Evolutionary conservation across 2,888 invertebrate species (phyloP).

Genomic region (Apoderus coryli): DNA sequence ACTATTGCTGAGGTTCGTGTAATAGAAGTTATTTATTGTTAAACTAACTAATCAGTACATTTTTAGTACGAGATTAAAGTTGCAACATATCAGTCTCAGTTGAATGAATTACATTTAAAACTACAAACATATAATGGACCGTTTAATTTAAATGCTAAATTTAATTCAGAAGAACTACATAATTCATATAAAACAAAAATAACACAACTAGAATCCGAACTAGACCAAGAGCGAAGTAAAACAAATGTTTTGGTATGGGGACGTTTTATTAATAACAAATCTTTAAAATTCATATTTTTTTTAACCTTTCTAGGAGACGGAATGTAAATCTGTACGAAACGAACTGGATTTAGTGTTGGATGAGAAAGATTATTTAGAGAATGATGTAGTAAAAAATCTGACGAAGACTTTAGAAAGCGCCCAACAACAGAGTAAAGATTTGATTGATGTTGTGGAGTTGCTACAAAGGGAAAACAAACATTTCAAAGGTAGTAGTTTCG

Average conservation of each 20-base stretch:
- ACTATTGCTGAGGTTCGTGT: constrained; percentile 18
- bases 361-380: constrained; percentile 17
- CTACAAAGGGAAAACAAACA: constrained; percentile 24
- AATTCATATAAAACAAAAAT: constrained; percentile 22
- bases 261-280: too few species aligned
- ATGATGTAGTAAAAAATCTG: constrained; percentile 20
- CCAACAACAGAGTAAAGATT: constrained; percentile 24
- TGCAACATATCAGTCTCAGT: too few species aligned
- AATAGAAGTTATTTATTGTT: constrained; percentile 5
- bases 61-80: constrained; percentile 20
- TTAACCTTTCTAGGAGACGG: constrained; percentile 23
- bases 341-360: constrained; percentile 20
- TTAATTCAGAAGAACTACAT: constrained; percentile 23
- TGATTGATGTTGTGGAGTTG: constrained; percentile 22
- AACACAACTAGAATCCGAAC: constrained; percentile 19
- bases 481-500: constrained; percentile 20
- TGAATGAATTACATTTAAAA: constrained; percentile 24
- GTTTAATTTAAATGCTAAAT: constrained; percentile 20
- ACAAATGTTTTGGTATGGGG: too few species aligned
- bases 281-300: constrained; percentile 8
- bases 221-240: constrained; percentile 20
- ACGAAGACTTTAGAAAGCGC: constrained; percentile 22
- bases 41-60: constrained; percentile 8
- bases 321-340: constrained; percentile 18
- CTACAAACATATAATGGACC: constrained; percentile 20